A percentile compares a stretch with the other conserved stretches of the same genome.
Conservation (phyloP, 2,888 invertebrate species). For the Athalia cordata region DNA sequence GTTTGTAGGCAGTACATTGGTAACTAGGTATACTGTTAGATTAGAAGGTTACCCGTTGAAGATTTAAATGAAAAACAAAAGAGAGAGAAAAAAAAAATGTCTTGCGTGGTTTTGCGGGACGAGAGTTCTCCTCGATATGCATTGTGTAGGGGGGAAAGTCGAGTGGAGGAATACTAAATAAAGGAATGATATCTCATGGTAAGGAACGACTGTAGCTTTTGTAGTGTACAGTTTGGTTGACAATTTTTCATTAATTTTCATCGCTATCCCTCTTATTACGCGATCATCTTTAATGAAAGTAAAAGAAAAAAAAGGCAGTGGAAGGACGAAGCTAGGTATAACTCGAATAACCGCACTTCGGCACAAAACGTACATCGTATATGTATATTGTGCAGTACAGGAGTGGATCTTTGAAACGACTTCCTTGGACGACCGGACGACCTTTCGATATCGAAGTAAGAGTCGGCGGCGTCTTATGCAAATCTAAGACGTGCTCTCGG, state of each 20-base stretch:
- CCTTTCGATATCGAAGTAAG: conserved; percentile 37
- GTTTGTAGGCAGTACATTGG: no score
- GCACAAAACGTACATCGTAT: no score
- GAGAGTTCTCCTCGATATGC: background rate
- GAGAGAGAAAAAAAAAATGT: background rate
- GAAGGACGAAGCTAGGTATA: conserved; percentile 10
- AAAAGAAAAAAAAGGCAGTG: background rate
- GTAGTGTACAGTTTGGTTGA: background rate
- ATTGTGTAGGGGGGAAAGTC: conserved; percentile 1
- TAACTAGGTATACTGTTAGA: no score
- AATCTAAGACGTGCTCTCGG: conserved; percentile 35
- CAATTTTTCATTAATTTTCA: conserved; percentile 1
- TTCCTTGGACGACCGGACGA: conserved; percentile 28
- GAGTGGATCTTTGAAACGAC: conserved; percentile 28
- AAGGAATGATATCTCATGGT: background rate
- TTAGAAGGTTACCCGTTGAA: no score
- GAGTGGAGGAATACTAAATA: conserved; percentile 6
- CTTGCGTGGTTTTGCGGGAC: background rate
- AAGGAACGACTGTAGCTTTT: no score
- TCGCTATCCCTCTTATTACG: conserved; percentile 1
- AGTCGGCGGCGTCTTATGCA: conserved; percentile 33
- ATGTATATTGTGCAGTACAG: no score
- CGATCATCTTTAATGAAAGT: background rate
- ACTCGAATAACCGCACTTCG: background rate
- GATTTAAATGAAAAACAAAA: background rate